phyloP scores from a whole-genome alignment of 2,113 vertebrate species.

The Mesocricetus auratus region DNA sequence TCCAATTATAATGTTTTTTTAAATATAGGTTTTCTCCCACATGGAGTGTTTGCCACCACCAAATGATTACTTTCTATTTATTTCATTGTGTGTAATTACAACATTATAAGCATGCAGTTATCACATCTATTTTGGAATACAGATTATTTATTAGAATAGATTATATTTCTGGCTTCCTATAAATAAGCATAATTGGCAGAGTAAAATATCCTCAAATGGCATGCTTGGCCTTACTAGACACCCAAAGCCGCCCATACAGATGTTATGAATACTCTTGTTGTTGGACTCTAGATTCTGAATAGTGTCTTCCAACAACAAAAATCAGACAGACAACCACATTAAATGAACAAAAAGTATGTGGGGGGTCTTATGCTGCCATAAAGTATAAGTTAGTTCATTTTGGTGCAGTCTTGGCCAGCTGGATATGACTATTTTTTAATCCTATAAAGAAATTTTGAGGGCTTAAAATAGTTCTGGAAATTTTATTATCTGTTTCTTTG shows the following conservation, averaged over 20 bases:
- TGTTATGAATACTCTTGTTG: neutral
- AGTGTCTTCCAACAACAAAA: neutral
- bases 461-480: conserved; percentile 35
- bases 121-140: neutral
- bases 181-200: conserved; percentile 45
- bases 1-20: conserved; percentile 64
- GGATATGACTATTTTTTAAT: neutral
- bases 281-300: neutral
- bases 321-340: conserved; percentile 1
- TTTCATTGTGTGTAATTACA: neutral
- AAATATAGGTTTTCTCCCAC: conserved; percentile 41
- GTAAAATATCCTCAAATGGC: neutral
- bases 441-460: neutral
- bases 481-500: conserved; percentile 20
- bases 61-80: neutral
- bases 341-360: neutral
- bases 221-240: neutral
- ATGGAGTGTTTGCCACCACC: neutral
- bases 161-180: neutral
- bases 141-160: neutral
- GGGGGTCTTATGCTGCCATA: conserved; percentile 57
- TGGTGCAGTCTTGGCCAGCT: neutral
- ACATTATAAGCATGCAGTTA: neutral
- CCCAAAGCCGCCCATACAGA: neutral
- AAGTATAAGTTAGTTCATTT: conserved; percentile 42